Conservation (phyloP, 2,113 vertebrate species). For the Pachycephala philippinensis region DNA sequence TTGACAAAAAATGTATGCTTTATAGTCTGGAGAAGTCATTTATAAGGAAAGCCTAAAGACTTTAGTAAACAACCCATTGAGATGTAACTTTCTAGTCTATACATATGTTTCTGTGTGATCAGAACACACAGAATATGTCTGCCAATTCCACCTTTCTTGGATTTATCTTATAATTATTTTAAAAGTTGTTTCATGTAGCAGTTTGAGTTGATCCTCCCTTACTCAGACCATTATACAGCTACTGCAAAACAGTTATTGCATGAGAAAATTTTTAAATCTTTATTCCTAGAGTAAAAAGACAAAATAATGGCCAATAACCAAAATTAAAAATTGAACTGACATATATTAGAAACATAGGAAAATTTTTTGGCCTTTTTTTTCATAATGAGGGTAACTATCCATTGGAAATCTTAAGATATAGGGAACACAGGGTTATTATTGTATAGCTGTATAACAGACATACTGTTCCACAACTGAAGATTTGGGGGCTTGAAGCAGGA, state of each 20-base stretch:
- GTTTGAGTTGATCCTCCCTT: not conserved
- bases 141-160: not conserved
- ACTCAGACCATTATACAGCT: not conserved
- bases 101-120: not conserved
- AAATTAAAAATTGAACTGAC: not conserved
- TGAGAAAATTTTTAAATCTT: not conserved
- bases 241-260: not conserved
- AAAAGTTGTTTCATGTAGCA: not conserved
- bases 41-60: not conserved
- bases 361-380: not conserved
- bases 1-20: not conserved
- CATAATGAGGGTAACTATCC: not conserved
- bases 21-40: not conserved
- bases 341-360: not conserved
- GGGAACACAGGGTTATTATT: not conserved
- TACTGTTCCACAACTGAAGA: not conserved
- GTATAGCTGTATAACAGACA: rapidly evolving
- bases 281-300: not conserved
- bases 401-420: not conserved
- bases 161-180: not conserved
- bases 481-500: not conserved
- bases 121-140: not conserved
- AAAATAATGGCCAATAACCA: not conserved
- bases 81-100: not conserved
- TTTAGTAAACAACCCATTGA: not conserved